phyloP scores from a whole-genome alignment of 2,797 vertebrate species.

The Benthosema pterotum region DNA sequence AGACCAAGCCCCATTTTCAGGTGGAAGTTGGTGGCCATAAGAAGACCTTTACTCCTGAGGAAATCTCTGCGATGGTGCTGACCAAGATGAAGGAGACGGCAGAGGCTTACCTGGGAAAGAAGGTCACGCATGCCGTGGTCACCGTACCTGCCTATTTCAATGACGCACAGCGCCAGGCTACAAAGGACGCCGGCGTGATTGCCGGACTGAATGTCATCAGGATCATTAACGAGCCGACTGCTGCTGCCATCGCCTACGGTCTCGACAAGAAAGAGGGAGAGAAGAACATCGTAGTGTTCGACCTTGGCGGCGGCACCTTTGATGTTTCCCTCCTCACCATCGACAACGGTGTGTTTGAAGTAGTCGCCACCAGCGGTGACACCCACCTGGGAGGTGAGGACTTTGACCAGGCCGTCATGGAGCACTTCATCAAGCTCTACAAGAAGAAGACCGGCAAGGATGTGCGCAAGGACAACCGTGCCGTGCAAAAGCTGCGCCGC shows the following conservation, averaged over 20 bases:
- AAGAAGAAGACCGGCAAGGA: slow-evolving; percentile 98
- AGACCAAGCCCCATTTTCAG: slow-evolving; percentile 93
- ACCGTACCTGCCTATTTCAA: slow-evolving; percentile 1
- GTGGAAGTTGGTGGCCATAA: slow-evolving; percentile 90
- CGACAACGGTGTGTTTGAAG: slow-evolving; percentile 94
- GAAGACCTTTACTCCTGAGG: slow-evolving; percentile 96
- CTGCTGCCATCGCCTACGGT: background rate
- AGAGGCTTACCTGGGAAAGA: background rate
- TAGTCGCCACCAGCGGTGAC: slow-evolving; percentile 95
- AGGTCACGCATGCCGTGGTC: background rate
- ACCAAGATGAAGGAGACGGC: background rate
- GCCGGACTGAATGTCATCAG: background rate
- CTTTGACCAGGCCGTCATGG: slow-evolving; percentile 97
- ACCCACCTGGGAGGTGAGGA: slow-evolving; percentile 96
- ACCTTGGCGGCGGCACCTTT: too few species aligned
- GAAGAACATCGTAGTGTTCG: slow-evolving; percentile 97
- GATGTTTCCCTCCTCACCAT: slow-evolving; percentile 96
- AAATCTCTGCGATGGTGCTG: background rate
- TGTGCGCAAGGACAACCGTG: slow-evolving; percentile 84
- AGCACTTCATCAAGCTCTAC: slow-evolving; percentile 97
- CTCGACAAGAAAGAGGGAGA: slow-evolving; percentile 49
- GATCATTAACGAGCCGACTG: slow-evolving; percentile 4
- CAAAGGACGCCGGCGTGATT: background rate
- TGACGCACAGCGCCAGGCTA: background rate
- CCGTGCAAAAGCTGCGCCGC: slow-evolving; percentile 91